A percentile compares a stretch with the other conserved stretches of the same genome.
Conservation (phyloP, 2,888 invertebrate species). For the Oeneis ivallda region DNA sequence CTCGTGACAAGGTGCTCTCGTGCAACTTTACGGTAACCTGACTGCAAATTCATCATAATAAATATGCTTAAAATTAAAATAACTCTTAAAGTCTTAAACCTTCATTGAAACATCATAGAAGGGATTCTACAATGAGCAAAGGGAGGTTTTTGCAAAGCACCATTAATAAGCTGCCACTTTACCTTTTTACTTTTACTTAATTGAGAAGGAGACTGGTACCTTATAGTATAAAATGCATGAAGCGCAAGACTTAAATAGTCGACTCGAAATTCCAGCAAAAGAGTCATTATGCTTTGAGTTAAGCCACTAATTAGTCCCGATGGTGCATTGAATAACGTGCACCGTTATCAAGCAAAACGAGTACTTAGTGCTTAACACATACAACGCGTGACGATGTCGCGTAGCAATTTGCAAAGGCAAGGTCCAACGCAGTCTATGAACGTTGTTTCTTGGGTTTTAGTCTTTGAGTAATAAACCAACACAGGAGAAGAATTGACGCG, state of each 20-base stretch:
- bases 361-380: conserved; percentile 19
- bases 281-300: conserved; percentile 32
- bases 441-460: too few species aligned
- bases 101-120: background rate
- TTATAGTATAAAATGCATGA: conserved; percentile 12
- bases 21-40: too few species aligned
- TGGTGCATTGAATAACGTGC: conserved; percentile 38
- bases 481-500: too few species aligned
- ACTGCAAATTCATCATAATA: too few species aligned
- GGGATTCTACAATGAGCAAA: background rate
- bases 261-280: conserved; percentile 31
- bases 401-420: too few species aligned
- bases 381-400: background rate
- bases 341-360: conserved; percentile 37
- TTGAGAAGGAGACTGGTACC: background rate
- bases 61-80: too few species aligned
- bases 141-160: background rate
- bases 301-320: conserved; percentile 38
- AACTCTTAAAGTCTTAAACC: background rate
- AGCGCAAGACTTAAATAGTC: conserved; percentile 27
- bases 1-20: too few species aligned
- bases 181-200: background rate
- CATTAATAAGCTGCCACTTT: background rate
- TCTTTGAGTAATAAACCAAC: too few species aligned
- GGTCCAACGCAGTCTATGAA: too few species aligned